These are phyloP conservation scores for Eubasilissa splendida DNA, from an alignment of 2,888 invertebrate species.

Conservation along the genomic window DNA sequence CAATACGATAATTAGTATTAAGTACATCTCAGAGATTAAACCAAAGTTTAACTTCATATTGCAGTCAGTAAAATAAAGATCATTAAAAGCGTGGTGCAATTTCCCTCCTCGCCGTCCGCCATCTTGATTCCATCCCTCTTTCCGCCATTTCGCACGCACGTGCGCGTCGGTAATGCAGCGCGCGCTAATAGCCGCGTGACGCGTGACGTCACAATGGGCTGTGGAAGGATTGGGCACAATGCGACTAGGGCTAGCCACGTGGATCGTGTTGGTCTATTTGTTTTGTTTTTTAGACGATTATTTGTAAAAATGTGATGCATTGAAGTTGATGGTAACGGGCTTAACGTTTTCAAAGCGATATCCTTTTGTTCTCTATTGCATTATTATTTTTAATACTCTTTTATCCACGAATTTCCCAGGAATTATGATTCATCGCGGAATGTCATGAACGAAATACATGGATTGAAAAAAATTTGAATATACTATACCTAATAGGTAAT, in stretches of 20 bases:
- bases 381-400: no score
- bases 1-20: no score
- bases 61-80: neutral
- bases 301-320: neutral
- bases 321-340: no score
- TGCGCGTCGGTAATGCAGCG: slow-evolving; percentile 23
- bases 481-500: no score
- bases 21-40: neutral
- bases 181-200: slow-evolving; percentile 44
- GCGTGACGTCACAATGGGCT: slow-evolving; percentile 39
- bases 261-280: slow-evolving; percentile 8
- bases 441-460: no score
- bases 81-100: slow-evolving; percentile 11
- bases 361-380: no score
- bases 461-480: no score
- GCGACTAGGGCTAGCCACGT: slow-evolving; percentile 15
- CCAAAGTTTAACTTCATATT: neutral
- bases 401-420: no score
- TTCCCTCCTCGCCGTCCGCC: slow-evolving; percentile 14
- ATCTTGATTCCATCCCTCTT: slow-evolving; percentile 9
- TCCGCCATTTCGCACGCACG: slow-evolving; percentile 20
- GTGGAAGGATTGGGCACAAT: slow-evolving; percentile 10
- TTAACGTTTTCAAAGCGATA: no score
- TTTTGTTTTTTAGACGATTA: slow-evolving; percentile 19
- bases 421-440: no score